Percentiles rank a stretch among this genome's conserved stretches.
Conservation (phyloP, 2,888 invertebrate species). For the Ormyrus labotus region DNA sequence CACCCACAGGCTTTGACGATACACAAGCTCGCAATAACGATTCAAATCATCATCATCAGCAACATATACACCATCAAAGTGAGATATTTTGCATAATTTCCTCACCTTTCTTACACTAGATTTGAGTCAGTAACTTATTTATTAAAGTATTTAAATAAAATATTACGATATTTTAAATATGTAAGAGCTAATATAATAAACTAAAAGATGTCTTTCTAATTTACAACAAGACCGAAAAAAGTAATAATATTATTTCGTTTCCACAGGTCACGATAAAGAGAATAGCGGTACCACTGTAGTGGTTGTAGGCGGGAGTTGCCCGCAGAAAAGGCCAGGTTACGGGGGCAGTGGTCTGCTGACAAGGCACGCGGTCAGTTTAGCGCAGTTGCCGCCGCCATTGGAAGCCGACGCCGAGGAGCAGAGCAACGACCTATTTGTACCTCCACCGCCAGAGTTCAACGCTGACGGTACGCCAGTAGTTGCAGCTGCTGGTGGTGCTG, state of each 20-base stretch:
- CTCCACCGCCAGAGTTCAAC: constrained; percentile 81
- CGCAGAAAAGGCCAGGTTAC: constrained; percentile 63
- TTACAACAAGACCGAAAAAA: too few relatives aligned
- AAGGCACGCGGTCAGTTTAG: constrained; percentile 85
- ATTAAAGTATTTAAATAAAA: too few relatives aligned
- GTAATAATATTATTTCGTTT: too few relatives aligned
- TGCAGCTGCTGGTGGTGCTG: constrained; percentile 75
- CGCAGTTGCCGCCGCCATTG: constrained; percentile 88
- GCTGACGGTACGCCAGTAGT: constrained; percentile 68
- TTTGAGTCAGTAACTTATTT: too few relatives aligned
- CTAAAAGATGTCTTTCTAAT: too few relatives aligned
- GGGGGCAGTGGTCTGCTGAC: constrained; percentile 77
- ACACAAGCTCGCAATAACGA: constrained; percentile 71
- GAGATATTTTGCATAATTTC: too few relatives aligned
- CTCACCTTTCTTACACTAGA: too few relatives aligned
- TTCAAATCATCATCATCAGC: constrained; percentile 67
- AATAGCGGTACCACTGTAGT: constrained; percentile 30
- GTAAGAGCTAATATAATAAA: too few relatives aligned
- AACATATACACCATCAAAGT: constrained; percentile 46
- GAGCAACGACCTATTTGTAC: constrained; percentile 78
- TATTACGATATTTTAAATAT: too few relatives aligned
- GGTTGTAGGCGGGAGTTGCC: not conserved
- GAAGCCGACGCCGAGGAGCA: constrained; percentile 84
- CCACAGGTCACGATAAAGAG: constrained; percentile 36
- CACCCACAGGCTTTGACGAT: constrained; percentile 76